Conservation (phyloP, 2,797 vertebrate genomes). For the Florisuga fusca region DNA sequence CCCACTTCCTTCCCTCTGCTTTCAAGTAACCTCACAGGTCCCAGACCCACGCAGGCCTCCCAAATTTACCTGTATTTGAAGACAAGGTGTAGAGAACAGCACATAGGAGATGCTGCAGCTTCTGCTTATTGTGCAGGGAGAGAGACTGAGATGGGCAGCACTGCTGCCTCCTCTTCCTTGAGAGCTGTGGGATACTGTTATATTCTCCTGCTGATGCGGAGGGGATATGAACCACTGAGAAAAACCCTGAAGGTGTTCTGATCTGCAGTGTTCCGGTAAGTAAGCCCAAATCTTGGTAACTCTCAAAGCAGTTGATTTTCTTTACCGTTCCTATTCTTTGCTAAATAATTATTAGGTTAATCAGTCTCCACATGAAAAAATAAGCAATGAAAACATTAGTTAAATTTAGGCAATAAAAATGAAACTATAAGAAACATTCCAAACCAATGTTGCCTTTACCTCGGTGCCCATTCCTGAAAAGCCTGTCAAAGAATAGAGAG, state of each 20-base stretch:
- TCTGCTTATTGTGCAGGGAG: background rate
- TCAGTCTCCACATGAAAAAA: background rate
- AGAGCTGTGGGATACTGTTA: background rate
- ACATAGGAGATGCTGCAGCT: background rate
- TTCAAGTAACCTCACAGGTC: background rate
- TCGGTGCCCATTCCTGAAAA: background rate
- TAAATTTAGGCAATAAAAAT: background rate
- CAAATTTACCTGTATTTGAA: background rate
- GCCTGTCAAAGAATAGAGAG: background rate
- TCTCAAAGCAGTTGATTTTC: background rate
- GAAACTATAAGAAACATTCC: background rate
- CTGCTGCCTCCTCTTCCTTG: background rate
- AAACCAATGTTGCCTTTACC: background rate
- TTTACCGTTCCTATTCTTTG: background rate
- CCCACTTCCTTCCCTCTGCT: background rate
- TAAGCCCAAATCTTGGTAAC: background rate
- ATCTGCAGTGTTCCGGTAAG: background rate
- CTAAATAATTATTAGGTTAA: background rate
- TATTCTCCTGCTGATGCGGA: background rate
- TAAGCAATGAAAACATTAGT: background rate
- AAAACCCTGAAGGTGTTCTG: background rate
- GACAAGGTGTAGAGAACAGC: background rate
- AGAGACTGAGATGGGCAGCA: fast-evolving
- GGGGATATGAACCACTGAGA: background rate
- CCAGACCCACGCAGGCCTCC: background rate